Base-by-base conservation (phyloP, 2,888 invertebrate species). In the Eulithis prunata region DNA sequence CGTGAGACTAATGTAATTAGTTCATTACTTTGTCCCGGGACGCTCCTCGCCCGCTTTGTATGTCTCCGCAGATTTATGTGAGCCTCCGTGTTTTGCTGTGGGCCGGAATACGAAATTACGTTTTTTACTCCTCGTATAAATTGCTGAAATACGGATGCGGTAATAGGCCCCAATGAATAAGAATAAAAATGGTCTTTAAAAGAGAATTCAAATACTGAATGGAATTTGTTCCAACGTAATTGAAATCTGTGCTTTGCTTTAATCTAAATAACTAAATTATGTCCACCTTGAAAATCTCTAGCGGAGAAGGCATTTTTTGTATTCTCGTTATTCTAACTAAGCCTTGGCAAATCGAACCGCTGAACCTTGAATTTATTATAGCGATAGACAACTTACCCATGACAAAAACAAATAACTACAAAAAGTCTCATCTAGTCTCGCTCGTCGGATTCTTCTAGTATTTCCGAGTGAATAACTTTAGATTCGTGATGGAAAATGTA, bases 1-100 rank as follows among this genome's bases (percentile, higher is more conserved):
- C 80, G 78, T 80, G 82, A 81, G 79, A 82, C 85, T 90, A 91
- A 91, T 91, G 90, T 90, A 88, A 91, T 91, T 91, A 90, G 88
- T 88, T 89, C 88, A 89, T 90, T 91, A 90, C 89, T 89, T 86
- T 85, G 83, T 85, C 84, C 84, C 82, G 81, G 78, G 82, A 79
- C 80, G 80, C 76, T 79, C 80, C 79, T 77, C 81, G 75, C 78
- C 74, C 82, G 79, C 82, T 84, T 84, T 82, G 85, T 81, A 80
- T 81, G 82, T 83, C 81, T 83, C 83, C 76, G 73, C 82, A 85
- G 87, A 89, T 90, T 88, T 89, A 88, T 89, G 83, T 80, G 80
- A 79, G 76, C 77, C 81, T 78, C 78, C 75, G 83, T 84, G 80
- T 85, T 86, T 84, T 82, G 82, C 81, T 82, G 82, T 77, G 79